Percentiles rank a stretch among this genome's conserved stretches.
These are phyloP conservation scores for Papilio machaon DNA, from an alignment of 1,140 invertebrate genomes.

Conservation along the genomic window DNA sequence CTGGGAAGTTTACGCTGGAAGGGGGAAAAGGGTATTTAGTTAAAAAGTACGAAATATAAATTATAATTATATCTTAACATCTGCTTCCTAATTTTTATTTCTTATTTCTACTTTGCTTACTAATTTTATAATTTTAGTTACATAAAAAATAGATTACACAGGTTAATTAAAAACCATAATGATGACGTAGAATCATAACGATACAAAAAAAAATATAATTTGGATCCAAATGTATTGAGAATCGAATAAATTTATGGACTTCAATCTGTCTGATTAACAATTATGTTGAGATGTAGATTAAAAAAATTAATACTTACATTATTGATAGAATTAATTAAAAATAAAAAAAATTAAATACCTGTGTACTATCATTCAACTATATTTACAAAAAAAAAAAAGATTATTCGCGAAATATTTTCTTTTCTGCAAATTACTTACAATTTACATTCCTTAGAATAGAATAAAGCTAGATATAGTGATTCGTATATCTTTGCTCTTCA, in stretches of 20 bases:
- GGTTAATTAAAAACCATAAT: slow-evolving; percentile 3
- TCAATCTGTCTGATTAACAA: no score
- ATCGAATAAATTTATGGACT: not conserved
- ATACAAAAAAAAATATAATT: not conserved
- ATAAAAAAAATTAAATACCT: slow-evolving; percentile 40
- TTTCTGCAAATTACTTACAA: slow-evolving; percentile 68
- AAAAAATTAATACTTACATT: no score
- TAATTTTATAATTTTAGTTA: slow-evolving; percentile 26
- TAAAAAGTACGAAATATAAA: slow-evolving; percentile 37
- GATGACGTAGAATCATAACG: not conserved
- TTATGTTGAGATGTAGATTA: no score
- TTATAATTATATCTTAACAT: slow-evolving; percentile 23
- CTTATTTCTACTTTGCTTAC: slow-evolving; percentile 34
- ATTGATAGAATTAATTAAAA: not conserved
- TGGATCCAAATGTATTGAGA: not conserved
- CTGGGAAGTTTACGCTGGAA: slow-evolving; percentile 35
- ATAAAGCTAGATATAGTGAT: slow-evolving; percentile 74
- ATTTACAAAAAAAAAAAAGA: slow-evolving; percentile 67
- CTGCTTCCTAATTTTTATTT: slow-evolving; percentile 28
- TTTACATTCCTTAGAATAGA: slow-evolving; percentile 71
- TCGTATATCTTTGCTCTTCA: slow-evolving; percentile 75
- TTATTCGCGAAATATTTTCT: slow-evolving; percentile 54
- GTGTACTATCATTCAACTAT: slow-evolving; percentile 55
- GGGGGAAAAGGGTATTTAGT: slow-evolving; percentile 22
- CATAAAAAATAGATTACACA: slow-evolving; percentile 34